These are phyloP conservation scores for Criorhina ranunculi DNA, from an alignment of 2,888 invertebrate species.

Conservation along the genomic window DNA sequence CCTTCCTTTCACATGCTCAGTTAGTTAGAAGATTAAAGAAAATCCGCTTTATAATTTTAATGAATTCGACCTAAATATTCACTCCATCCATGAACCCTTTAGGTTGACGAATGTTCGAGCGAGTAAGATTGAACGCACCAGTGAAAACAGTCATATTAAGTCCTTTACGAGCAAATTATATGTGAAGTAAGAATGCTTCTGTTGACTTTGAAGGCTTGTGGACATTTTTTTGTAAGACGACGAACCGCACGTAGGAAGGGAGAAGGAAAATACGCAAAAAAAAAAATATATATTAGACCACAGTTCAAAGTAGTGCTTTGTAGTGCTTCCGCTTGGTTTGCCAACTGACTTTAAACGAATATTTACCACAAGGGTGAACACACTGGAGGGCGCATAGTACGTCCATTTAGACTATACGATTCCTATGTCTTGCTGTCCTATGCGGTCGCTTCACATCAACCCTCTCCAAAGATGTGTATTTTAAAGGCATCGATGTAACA, in stretches of 20 bases:
- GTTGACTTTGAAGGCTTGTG: slow-evolving; percentile 59
- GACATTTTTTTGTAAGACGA: slow-evolving; percentile 56
- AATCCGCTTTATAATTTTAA: slow-evolving; percentile 47
- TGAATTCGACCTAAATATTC: slow-evolving; percentile 71
- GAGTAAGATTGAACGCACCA: slow-evolving; percentile 55
- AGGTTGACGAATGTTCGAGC: slow-evolving; percentile 47
- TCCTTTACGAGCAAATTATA: slow-evolving; percentile 61
- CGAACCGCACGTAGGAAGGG: slow-evolving; percentile 25
- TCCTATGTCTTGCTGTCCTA: slow-evolving; percentile 36
- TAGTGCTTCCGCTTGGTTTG: slow-evolving; percentile 74
- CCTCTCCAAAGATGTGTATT: slow-evolving; percentile 54
- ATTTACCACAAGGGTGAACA: slow-evolving; percentile 69
- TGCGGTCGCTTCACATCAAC: slow-evolving; percentile 63
- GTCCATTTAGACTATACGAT: slow-evolving; percentile 45
- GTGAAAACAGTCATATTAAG: slow-evolving; percentile 59
- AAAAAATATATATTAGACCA: slow-evolving; percentile 70
- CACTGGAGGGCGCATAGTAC: slow-evolving; percentile 13
- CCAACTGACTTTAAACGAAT: slow-evolving; percentile 71
- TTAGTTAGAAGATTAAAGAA: slow-evolving; percentile 50
- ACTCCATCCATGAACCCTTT: slow-evolving; percentile 34
- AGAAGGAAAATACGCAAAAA: slow-evolving; percentile 47
- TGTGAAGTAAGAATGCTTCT: slow-evolving; percentile 59
- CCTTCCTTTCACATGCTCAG: slow-evolving; percentile 50
- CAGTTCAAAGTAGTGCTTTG: slow-evolving; percentile 72
- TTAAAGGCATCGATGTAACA: slow-evolving; percentile 55